Evolutionary conservation across 2,888 invertebrate species (phyloP).

Genomic region (Ellobium chinense): DNA sequence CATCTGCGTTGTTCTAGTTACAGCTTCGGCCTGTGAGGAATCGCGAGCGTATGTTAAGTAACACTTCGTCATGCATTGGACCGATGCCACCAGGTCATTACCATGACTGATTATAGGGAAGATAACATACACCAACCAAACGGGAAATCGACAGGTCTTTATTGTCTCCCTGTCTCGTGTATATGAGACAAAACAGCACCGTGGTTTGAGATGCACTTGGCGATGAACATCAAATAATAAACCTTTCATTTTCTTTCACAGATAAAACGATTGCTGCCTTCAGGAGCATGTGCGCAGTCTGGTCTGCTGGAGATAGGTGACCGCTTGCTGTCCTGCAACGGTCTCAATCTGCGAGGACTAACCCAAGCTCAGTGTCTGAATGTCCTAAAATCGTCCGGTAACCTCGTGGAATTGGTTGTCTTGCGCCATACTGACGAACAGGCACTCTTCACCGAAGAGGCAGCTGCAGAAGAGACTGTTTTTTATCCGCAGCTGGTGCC

Average conservation of each 20-base stretch:
- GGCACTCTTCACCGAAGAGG: not conserved
- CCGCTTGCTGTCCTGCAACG: constrained; percentile 93
- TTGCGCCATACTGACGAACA: constrained; percentile 69
- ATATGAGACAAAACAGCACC: too few species aligned
- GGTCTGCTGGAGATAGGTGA: constrained; percentile 91
- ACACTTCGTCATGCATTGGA: too few species aligned
- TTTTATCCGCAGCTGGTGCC: not conserved
- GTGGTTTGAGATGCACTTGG: too few species aligned
- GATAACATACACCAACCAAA: too few species aligned
- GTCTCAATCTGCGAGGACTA: constrained; percentile 86
- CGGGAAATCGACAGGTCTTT: too few species aligned
- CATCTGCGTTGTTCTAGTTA: too few species aligned
- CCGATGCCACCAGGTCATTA: too few species aligned
- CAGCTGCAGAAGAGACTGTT: not conserved
- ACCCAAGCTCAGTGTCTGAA: constrained; percentile 93
- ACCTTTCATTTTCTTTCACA: constrained; percentile 56
- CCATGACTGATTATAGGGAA: too few species aligned
- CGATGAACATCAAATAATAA: too few species aligned
- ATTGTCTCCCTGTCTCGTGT: too few species aligned
- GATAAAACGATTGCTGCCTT: constrained; percentile 70
- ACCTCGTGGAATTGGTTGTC: constrained; percentile 89
- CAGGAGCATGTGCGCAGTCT: constrained; percentile 82
- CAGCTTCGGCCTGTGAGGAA: too few species aligned
- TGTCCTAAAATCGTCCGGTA: constrained; percentile 90
- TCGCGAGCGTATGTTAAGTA: too few species aligned